phyloP scores from a whole-genome alignment of 2,113 vertebrate genomes.

The Columba janthina region DNA sequence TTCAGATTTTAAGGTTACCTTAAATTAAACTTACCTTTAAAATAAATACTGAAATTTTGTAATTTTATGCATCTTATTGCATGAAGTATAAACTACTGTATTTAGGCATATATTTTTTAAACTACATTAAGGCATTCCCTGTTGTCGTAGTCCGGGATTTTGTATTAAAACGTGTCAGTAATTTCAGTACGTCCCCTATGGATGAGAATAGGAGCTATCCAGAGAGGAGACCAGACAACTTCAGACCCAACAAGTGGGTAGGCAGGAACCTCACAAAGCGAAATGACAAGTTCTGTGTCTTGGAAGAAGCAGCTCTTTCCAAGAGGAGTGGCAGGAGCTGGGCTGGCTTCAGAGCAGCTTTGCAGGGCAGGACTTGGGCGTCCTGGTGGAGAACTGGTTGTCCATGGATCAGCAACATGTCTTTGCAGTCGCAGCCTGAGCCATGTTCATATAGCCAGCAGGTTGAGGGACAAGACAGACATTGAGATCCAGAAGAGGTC shows the following conservation, averaged over 20 bases:
- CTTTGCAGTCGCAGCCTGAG: background rate
- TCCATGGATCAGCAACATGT: background rate
- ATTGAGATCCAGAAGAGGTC: background rate
- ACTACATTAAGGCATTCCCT: background rate
- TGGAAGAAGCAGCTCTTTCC: background rate
- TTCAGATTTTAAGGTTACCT: background rate
- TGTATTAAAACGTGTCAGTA: background rate
- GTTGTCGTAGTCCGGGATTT: background rate
- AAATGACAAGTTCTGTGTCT: background rate
- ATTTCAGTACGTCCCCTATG: background rate
- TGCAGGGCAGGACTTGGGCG: background rate
- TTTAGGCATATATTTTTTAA: background rate
- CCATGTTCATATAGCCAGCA: background rate
- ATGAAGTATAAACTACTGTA: background rate
- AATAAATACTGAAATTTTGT: background rate
- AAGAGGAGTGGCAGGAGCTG: background rate
- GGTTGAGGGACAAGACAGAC: background rate
- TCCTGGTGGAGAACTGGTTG: background rate
- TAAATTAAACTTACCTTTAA: background rate
- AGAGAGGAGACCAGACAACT: background rate
- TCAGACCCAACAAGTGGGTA: background rate
- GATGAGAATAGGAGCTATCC: background rate
- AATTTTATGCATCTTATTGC: background rate
- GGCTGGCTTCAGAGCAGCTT: too few relatives aligned
- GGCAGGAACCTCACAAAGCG: background rate